A percentile compares a stretch with the other conserved stretches of the same genome.
phyloP scores from a whole-genome alignment of 2,888 invertebrate genomes.

The Watsonalla binaria region DNA sequence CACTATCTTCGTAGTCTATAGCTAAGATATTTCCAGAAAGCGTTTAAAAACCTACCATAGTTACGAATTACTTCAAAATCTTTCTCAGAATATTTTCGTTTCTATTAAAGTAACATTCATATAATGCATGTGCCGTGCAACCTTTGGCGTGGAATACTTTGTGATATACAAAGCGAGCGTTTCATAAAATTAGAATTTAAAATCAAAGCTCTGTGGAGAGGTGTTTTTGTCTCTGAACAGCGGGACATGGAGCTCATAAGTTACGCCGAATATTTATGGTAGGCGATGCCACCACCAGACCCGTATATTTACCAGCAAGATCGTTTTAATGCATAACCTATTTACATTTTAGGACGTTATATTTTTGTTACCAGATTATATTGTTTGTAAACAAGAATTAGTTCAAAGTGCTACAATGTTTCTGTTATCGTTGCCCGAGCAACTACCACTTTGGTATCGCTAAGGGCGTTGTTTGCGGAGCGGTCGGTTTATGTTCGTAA shows the following conservation, averaged over 20 bases:
- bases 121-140: neutral
- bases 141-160: constrained; percentile 32
- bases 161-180: constrained; percentile 65
- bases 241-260: constrained; percentile 56
- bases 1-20: too few species aligned
- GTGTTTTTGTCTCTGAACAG: constrained; percentile 60
- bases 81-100: neutral
- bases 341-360: constrained; percentile 18
- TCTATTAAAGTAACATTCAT: neutral
- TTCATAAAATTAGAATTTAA: constrained; percentile 75
- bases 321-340: constrained; percentile 32
- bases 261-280: constrained; percentile 64
- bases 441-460: neutral
- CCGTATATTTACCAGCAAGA: constrained; percentile 56
- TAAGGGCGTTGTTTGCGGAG: neutral
- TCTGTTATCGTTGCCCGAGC: neutral
- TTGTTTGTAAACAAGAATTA: neutral
- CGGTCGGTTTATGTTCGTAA: neutral
- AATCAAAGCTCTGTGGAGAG: constrained; percentile 66
- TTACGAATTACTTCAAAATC: too few species aligned
- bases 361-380: neutral
- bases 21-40: too few species aligned
- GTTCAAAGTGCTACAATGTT: neutral
- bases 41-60: too few species aligned
- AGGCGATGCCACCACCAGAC: constrained; percentile 56